Evolutionary conservation across 2,797 vertebrate species (phyloP), one percentile per base, ranked within the genome.

Genomic region (Heteromormyrus szaboi): DNA sequence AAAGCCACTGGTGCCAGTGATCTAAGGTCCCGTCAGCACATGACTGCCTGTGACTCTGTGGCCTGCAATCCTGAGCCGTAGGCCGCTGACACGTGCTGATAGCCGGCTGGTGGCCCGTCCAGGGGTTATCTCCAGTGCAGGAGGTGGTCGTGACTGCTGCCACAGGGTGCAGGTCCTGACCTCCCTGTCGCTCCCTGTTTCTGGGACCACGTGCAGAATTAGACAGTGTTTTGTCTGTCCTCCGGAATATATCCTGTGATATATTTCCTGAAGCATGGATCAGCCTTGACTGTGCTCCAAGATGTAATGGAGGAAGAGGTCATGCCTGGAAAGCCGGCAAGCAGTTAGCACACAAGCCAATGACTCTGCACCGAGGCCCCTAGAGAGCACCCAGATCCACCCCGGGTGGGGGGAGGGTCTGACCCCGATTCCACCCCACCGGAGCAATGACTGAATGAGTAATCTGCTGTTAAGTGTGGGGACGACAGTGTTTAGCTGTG

Each of bases 141-240:
- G 88, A 76, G 50, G 83, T 62, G 44, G 65, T 33, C 6, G 25
- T 22, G 84, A 50, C 59, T 76, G 14, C 84, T 29, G 54, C 44
- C 29, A 50, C 54, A 59, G 76, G 88, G 51, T 68, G 46, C 59
- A 53, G 56, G 14, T 53, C 53, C n/a, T 6, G n/a, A 22, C 53
- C 85, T 86, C 51, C 48, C 37, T 44, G n/a, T 59, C 54, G 29
- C 37, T 22, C 46, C 51, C 37, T 50, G 29, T 83, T 33, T n/a
- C 33, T 22, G 22, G 12, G 84, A 87, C 86, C 86, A 41, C 29
- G 90, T 91, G 91, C 89, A 92, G 90, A 90, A 90, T 92, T 93
- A 92, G 93, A 94, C 93, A 92, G 93, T 96, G 94, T 96, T 97
- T 96, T 96, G 96, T 96, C 95, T 96, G 94, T 95, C 94, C 91